Evolutionary conservation across 2,888 invertebrate species (phyloP), one percentile per base, ranked within the genome.

Genomic region (Drosophila siamana): DNA sequence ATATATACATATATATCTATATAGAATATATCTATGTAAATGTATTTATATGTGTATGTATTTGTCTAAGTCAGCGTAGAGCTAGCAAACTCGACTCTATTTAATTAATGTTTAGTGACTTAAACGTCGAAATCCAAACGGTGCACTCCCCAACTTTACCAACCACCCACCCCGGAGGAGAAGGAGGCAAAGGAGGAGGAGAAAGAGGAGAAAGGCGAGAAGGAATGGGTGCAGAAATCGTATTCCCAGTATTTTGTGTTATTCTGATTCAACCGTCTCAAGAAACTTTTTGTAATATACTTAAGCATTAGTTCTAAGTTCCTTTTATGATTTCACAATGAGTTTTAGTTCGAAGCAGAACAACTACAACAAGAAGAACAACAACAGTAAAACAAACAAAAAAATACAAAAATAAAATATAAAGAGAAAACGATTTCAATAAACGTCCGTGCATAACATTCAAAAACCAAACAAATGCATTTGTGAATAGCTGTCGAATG

Each of bases 361-460:
- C 43, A 50, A 57, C 24, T 40, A 52, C 43, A n/a, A n/a, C n/a
- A n/a, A n/a, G n/a, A n/a, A n/a, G n/a, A 57, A 57, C 5, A 59
- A 41, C 33, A 33, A 38, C 36, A 38, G 13, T 13, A 38, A 3
- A 38, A 38, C 36, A 28, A 30, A 52, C 76, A 82, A 79, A 81
- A 71, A 77, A 79, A 59, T 46, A 72, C 2, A 82, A 47, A 76
- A 80, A 76, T 47, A 61, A 68, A 69, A 64, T 51, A 74, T 61
- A 67, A 61, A 55, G 60, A 71, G 47, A 48, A 74, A 74, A 76
- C 75, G 72, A 80, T 81, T 86, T 86, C 78, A 84, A 84, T 83
- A 83, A 83, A 83, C 86, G 86, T 83, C 83, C 83, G 83, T 86
- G 83, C 86, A 83, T 83, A 82, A 82, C 73, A 83, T 83, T 86